Conservation (phyloP, 1,140 invertebrate genomes). For the Polypedilum vanderplanki region DNA sequence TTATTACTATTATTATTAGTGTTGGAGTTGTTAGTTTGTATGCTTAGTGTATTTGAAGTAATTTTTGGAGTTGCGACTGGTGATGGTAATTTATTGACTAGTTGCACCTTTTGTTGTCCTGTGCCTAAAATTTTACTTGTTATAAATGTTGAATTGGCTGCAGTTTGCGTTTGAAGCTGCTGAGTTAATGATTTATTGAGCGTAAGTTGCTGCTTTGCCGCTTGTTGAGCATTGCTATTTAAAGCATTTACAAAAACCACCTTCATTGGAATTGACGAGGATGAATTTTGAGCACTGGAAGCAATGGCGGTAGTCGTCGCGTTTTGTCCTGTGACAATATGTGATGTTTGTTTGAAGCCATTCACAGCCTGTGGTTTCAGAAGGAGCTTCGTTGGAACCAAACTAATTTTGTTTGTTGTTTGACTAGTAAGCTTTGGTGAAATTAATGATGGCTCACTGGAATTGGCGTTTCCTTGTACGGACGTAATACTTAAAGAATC, state of each 20-base stretch:
- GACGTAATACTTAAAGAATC: neutral
- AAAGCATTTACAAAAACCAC: slow-evolving; percentile 40
- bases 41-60: slow-evolving; percentile 33
- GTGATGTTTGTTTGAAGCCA: slow-evolving; percentile 34
- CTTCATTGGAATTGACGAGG: slow-evolving; percentile 35
- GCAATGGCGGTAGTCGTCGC: neutral
- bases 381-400: slow-evolving; percentile 42
- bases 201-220: neutral
- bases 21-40: neutral
- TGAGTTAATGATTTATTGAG: neutral
- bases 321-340: slow-evolving; percentile 32
- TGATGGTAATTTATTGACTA: neutral
- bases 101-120: slow-evolving; percentile 19
- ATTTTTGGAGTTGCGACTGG: slow-evolving; percentile 29
- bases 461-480: neutral
- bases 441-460: neutral
- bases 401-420: slow-evolving; percentile 37
- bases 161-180: neutral
- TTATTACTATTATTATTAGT: slow-evolving; percentile 31
- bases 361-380: slow-evolving; percentile 38
- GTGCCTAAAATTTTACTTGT: slow-evolving; percentile 4
- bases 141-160: neutral
- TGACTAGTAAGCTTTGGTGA: neutral
- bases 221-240: slow-evolving; percentile 31
- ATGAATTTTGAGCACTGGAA: neutral